Conservation (phyloP, 2,888 invertebrate genomes). For the Agrochola lychnidis region DNA sequence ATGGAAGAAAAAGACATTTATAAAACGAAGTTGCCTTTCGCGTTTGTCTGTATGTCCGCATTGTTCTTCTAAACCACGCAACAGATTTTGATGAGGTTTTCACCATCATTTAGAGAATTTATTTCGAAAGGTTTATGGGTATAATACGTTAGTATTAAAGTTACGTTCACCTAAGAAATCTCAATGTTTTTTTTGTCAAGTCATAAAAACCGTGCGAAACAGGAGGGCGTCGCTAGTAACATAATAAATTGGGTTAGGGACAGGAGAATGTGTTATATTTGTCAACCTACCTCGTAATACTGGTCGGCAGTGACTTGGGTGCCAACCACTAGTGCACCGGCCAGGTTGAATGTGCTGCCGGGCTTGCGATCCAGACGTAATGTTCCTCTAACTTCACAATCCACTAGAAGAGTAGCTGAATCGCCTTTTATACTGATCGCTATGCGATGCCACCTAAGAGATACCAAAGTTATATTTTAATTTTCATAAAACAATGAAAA, state of each 20-base stretch:
- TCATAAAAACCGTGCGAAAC: too few relatives aligned
- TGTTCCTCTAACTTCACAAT: slow-evolving; percentile 93
- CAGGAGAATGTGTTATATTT: neutral
- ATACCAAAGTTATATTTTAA: neutral
- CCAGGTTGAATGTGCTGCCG: slow-evolving; percentile 92
- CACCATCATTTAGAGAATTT: too few relatives aligned
- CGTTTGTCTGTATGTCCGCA: too few relatives aligned
- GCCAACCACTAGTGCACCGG: slow-evolving; percentile 94
- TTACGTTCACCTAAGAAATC: too few relatives aligned
- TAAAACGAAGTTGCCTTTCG: too few relatives aligned
- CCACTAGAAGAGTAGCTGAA: slow-evolving; percentile 94
- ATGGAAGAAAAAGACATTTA: neutral
- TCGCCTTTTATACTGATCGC: slow-evolving; percentile 96
- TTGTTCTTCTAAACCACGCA: too few relatives aligned
- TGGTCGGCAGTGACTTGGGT: slow-evolving; percentile 94
- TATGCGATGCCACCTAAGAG: slow-evolving; percentile 94
- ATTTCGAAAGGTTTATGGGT: too few relatives aligned
- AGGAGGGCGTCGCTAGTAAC: too few relatives aligned
- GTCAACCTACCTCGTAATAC: slow-evolving; percentile 89
- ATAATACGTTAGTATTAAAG: too few relatives aligned
- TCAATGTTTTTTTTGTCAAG: too few relatives aligned
- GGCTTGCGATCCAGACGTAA: slow-evolving; percentile 91
- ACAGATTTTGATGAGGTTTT: too few relatives aligned
- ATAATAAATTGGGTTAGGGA: neutral
- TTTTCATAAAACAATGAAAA: neutral